Conservation (phyloP, 2,888 invertebrate species). For the Tetragonula carbonaria region DNA sequence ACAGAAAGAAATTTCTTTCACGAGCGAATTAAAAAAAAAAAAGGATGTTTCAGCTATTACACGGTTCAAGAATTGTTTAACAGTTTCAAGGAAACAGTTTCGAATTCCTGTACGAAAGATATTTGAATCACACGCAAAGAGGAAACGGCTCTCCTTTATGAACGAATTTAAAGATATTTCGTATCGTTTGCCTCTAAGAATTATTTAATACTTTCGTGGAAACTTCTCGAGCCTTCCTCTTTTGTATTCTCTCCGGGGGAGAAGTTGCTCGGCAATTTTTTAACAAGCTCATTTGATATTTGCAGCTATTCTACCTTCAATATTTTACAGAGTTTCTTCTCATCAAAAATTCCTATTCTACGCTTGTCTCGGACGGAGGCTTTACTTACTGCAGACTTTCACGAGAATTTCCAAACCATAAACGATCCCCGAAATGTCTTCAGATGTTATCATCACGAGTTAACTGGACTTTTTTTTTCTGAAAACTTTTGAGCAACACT, state of each 20-base stretch:
- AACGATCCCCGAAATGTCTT: not conserved
- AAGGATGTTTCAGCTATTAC: too few species aligned
- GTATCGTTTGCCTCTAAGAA: not conserved
- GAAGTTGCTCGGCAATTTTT: not conserved
- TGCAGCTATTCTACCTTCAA: not conserved
- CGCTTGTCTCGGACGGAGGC: not conserved
- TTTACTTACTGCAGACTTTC: not conserved
- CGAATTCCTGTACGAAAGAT: too few species aligned
- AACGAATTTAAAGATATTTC: not conserved
- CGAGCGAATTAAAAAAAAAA: too few species aligned
- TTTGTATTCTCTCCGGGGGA: not conserved
- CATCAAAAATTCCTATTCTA: not conserved
- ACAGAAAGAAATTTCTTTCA: too few species aligned
- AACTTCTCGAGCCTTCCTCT: not conserved
- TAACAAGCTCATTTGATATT: not conserved
- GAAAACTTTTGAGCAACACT: not conserved
- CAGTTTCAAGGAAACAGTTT: too few species aligned
- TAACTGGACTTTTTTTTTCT: too few species aligned
- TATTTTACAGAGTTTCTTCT: not conserved
- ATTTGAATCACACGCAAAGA: not conserved
- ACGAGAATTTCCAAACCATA: not conserved
- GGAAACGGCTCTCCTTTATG: not conserved
- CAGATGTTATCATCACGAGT: too few species aligned
- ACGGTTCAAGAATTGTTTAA: too few species aligned
- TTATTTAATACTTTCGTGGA: not conserved